These are phyloP conservation scores for Orcinus orca DNA, from an alignment of 2,113 vertebrate genomes.

Conservation along the genomic window DNA sequence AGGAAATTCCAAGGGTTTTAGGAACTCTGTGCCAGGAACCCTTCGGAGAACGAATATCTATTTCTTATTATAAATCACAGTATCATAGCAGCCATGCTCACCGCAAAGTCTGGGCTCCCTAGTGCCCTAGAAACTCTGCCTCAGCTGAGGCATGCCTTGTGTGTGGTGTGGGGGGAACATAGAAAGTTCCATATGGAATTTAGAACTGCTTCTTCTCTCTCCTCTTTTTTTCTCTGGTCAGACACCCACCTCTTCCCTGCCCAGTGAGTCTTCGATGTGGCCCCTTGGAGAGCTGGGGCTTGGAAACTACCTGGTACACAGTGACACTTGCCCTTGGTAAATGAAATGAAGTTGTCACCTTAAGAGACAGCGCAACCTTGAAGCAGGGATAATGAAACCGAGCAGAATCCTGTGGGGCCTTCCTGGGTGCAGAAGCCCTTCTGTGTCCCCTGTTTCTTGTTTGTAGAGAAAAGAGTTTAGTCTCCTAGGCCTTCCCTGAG, in stretches of 20 bases:
- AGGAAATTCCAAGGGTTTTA: not conserved
- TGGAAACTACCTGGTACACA: not conserved
- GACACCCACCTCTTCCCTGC: not conserved
- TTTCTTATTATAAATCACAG: not conserved
- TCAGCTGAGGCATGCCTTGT: not conserved
- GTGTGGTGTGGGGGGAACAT: not conserved
- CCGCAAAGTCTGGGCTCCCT: not conserved
- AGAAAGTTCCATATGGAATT: slow-evolving; percentile 9
- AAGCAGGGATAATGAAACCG: not conserved
- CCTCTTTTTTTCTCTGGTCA: not conserved
- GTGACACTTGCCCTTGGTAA: not conserved
- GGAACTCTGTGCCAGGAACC: not conserved
- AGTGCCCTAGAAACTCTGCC: not conserved
- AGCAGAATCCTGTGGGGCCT: not conserved
- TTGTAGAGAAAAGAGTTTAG: not conserved
- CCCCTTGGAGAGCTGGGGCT: not conserved
- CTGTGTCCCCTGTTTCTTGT: not conserved
- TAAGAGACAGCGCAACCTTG: not conserved
- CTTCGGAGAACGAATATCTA: not conserved
- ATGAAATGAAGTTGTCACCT: not conserved
- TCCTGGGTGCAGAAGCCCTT: not conserved
- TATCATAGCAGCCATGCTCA: not conserved
- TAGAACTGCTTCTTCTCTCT: not conserved
- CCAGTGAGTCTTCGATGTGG: not conserved
- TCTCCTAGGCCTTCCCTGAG: not conserved